Base-by-base conservation (phyloP, 2,113 vertebrate species). In the Gadus macrocephalus region DNA sequence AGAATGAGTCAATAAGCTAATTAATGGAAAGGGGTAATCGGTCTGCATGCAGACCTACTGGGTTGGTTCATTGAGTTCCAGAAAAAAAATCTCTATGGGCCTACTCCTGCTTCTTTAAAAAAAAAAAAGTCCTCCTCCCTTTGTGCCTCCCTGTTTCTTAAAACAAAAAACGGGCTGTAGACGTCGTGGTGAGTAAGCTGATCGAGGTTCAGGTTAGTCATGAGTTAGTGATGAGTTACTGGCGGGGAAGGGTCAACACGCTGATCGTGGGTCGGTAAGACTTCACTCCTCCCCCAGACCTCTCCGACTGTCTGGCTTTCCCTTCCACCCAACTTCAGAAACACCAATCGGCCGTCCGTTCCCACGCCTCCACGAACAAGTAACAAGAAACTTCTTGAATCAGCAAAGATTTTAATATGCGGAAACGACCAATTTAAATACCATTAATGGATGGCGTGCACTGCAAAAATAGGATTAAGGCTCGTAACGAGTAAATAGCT, bases 241-340 rank as follows among this genome's bases (percentile, higher is more conserved):
- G 19, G 42, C 12, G 25, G 19, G 17, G 31, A 22, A 35, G 15
- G n/a, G 5, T 19, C 0, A 17, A 49, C 35, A 0, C 72, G 49
- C 84, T 42, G 86, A 76, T 72, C 83, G 68, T 0, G 74, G 74
- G 61, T 81, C 82, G 3, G 81, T 60, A 0, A 2, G 42, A 49
- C 61, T 19, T 25, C 20, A 22, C 60, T 62, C 60, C 60, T 22
- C 20, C 27, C 62, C 16, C 59, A 1, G 31, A 49, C 15, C 56
- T 11, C 3, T 70, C 76, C 65, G 56, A 20, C 83, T 49, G 72
- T 77, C 68, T 69, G 38, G 70, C 73, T 75, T 78, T 75, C 81
- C 79, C 88, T 77, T 83, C 76, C 42, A 49, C 42, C 42, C 81
- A 81, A 53, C 79, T 62, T 63, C 27, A 70, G 78, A 69, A 31